Percentiles rank a stretch among this genome's conserved stretches.
Evolutionary conservation across 2,797 vertebrate species (phyloP).

Genomic region (Pipistrellus kuhlii): DNA sequence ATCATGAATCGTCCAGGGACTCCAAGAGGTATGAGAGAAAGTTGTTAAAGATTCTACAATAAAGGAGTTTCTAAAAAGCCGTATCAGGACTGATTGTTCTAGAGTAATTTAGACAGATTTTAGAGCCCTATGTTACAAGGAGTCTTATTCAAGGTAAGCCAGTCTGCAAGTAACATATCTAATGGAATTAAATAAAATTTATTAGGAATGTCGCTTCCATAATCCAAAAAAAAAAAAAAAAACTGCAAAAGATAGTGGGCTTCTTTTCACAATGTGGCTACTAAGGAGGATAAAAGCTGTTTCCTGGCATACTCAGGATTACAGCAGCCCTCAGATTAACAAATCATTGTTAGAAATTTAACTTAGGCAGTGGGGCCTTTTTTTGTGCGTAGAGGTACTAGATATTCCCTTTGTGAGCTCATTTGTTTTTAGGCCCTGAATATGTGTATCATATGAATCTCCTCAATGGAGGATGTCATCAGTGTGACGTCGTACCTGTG

Average conservation of each 20-base stretch:
- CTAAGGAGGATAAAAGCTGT: background rate
- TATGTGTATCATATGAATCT: background rate
- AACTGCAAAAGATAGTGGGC: background rate
- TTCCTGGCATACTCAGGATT: background rate
- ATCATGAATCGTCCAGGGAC: background rate
- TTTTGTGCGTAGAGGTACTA: background rate
- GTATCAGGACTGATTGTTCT: background rate
- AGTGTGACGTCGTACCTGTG: background rate
- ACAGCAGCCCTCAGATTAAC: background rate
- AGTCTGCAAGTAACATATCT: background rate
- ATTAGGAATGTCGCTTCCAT: background rate
- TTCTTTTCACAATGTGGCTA: background rate
- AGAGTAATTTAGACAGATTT: background rate
- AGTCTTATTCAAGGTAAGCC: background rate
- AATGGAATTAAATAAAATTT: background rate
- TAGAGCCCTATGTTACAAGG: background rate
- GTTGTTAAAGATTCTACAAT: background rate
- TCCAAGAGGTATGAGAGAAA: background rate
- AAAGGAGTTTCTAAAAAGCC: background rate
- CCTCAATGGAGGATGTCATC: background rate
- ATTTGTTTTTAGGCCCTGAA: background rate
- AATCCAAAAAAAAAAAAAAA: background rate
- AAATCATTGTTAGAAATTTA: background rate
- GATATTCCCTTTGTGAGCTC: background rate
- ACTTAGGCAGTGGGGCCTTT: background rate